Base-by-base conservation (phyloP, 2,888 invertebrate species). In the Bellardia bayeri region DNA sequence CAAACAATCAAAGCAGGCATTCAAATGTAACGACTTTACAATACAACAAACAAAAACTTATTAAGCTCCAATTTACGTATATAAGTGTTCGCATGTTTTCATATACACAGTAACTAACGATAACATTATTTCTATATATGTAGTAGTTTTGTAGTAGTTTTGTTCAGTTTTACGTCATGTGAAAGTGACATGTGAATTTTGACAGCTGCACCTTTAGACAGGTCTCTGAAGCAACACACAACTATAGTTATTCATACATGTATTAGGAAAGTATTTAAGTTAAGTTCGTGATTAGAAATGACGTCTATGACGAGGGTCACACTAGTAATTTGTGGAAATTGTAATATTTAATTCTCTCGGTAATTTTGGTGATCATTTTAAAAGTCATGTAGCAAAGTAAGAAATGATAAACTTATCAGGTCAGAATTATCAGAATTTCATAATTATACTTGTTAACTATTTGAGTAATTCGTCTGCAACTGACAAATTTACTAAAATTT, bases 181-280 rank as follows among this genome's bases (percentile, higher is more conserved):
- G 56, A 79, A 64, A 89, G 81, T 87, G 89, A 84, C 88, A 88
- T 89, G 90, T 85, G 90, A 89, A 89, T 88, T 88, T 80, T 86
- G 86, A 88, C 89, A 89, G 88, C 88, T 89, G 89, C 86, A 87
- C 76, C 85, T 79, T 74, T 16, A 87, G 56, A 82, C 61, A 68
- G 71, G 30, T 66, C 30, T 82, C 56, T 71, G 40, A 54, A 49
- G 58, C 63, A 54, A 64, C 69, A 69, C 54, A 68, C 23, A 23
- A 23, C 23, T 69, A 54, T 23, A 11, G 23, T 51, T n/a, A 51
- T 51, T 5, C 13, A 51, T 42, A 40, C 76, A 14, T 7, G 33
- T 37, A 49, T 14, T 30, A 68, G 49, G 3, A 63, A 49, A 16
- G 16, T 76, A 49, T 37, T 80, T 66, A 49, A 49, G 40, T 64